Base-by-base conservation (phyloP, 2,888 invertebrate species). In the Cremastobaeus sp. region DNA sequence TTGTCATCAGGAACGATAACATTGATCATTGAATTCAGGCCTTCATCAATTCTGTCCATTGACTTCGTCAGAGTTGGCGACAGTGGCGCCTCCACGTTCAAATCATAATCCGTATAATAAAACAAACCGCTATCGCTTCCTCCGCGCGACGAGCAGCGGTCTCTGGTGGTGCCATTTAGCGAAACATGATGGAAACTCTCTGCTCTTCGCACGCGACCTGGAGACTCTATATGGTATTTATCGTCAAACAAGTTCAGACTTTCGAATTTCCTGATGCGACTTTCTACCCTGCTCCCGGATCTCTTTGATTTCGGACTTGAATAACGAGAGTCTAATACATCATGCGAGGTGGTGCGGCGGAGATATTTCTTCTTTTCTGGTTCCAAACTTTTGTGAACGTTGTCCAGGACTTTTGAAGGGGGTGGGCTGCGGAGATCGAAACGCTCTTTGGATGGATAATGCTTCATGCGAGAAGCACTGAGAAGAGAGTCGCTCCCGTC, bases 41-140 rank as follows among this genome's bases (percentile, higher is more conserved):
- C 92, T 83, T 91, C 92, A 82, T 94, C 94, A 35, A 95, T 92
- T 64, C 94, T 90, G 77, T 95, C 95, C 45, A 95, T 87, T 77
- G 95, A 95, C 87, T 95, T 95, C 0, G 94, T 92, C 37, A 92
- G 85, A 50, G 71, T 81, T 0, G 82, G 80, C 9, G 82, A 78
- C 28, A 79, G 79, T 2, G 81, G 75, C 6, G 76, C 74, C 0
- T 80, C 81, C 39, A 78, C 73, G 15, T 85, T 84, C 34, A 85
- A 69, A 39, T 85, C 83, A 55, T 79, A 84, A 50, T 86, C 85
- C 0, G 86, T 84, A 11, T 85, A 82, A 70, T 87, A 88, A 28
- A 86, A 82, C 0, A 89, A 77, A 0, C 88, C 88, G 50, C 88
- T 88, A 79, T 88, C 88, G 73, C 89, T 88, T 1, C 88, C 88